Base-by-base conservation (phyloP, 2,888 invertebrate genomes). In the Sacculina carcini region DNA sequence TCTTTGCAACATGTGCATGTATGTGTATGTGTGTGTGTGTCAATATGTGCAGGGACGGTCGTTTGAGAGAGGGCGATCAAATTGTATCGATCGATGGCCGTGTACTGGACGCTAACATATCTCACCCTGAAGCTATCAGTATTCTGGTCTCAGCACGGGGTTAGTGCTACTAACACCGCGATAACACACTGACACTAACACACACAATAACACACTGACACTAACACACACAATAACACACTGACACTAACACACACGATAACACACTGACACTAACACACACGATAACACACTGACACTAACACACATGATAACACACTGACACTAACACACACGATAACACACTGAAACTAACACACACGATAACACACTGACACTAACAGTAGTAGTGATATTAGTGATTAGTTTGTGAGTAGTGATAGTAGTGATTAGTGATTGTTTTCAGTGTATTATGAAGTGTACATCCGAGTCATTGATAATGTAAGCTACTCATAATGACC, bases 51-150 rank as follows among this genome's bases (percentile, higher is more conserved):
- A 76, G 76, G 66, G 75, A 76, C 70, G 76, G 75, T 58, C 69
- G 73, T 54, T 69, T 79, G 56, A 73, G 75, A 61, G 80, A 80
- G 61, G 79, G 79, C 62, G 85, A 85, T 68, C 80, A 83, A 63
- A 79, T 85, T 63, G 67, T 84, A 61, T 78, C 84, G 57, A 77
- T 85, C 61, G 83, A 85, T 70, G 79, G 78, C 60, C 78, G 78
- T 63, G 60, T 63, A 51, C 58, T 67, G 61, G 66, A 62, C 54
- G 57, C 78, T 46, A 78, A 79, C 66, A 77, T 83, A 69, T 80
- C 81, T 57, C 83, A 83, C 64, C 79, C 83, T 67, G 81, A 83
- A 72, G 76, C 79, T 59, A 74, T 79, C 64, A 71, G 74, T 61
- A 74, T 79, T 61, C 69, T 81, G 61, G 80, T 80, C 67, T 75